Percentiles rank a stretch among this genome's conserved stretches.
Conservation (phyloP, 2,113 vertebrate genomes). For the Mellivora capensis region DNA sequence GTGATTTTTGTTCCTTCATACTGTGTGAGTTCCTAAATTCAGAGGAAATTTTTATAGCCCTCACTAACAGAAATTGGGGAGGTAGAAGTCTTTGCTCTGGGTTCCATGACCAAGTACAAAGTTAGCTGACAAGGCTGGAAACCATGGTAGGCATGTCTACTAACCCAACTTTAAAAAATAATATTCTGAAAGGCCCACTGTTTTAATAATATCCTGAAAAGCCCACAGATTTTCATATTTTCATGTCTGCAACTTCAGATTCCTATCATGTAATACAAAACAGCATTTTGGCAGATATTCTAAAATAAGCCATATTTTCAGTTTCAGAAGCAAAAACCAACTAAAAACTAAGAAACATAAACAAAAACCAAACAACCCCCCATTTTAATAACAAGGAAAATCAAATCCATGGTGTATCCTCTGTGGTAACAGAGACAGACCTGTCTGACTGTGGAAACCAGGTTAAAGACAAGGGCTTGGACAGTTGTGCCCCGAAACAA, state of each 20-base stretch:
- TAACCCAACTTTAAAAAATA: not conserved
- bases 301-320: constrained; percentile 1
- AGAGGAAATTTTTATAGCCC: not conserved
- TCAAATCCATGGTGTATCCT: not conserved
- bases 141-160: not conserved
- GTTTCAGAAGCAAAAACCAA: constrained; percentile 15
- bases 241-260: not conserved
- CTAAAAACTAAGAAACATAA: not conserved
- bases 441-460: constrained; percentile 71
- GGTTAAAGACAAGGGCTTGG: constrained; percentile 80
- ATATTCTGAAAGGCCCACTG: not conserved
- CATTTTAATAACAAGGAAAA: constrained; percentile 30
- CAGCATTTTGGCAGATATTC: not conserved
- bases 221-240: not conserved
- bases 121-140: not conserved
- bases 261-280: not conserved
- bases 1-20: not conserved
- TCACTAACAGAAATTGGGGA: not conserved
- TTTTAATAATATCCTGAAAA: not conserved
- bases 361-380: not conserved
- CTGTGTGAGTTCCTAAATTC: not conserved
- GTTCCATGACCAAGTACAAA: not conserved
- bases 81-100: not conserved
- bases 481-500: constrained; percentile 82
- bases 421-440: not conserved